phyloP scores from a whole-genome alignment of 2,797 vertebrate species.

The Mus caroli region DNA sequence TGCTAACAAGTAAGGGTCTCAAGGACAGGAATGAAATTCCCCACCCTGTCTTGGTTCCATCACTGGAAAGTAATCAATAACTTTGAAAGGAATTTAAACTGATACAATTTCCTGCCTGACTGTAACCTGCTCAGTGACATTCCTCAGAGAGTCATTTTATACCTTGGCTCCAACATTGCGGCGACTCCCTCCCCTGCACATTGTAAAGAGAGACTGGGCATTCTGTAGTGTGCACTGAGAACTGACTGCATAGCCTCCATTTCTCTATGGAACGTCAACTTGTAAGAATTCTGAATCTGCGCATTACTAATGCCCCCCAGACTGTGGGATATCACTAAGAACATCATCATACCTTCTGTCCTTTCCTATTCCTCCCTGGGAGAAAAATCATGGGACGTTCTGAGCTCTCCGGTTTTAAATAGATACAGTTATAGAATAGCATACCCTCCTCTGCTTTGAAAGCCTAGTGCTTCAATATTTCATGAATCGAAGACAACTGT shows the following conservation, averaged over 20 bases:
- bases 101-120: neutral
- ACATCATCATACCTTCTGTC: neutral
- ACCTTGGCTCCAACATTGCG: neutral
- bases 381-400: slow-evolving; percentile 37
- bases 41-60: neutral
- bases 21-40: neutral
- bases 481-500: neutral
- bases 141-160: neutral
- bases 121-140: slow-evolving; percentile 20
- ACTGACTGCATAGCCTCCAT: neutral
- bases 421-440: neutral
- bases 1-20: neutral
- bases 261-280: slow-evolving; percentile 1
- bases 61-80: slow-evolving; percentile 14
- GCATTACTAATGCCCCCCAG: neutral
- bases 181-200: neutral
- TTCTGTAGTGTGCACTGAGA: neutral
- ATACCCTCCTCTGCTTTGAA: neutral
- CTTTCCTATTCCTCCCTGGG: neutral
- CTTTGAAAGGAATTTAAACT: neutral
- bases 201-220: neutral
- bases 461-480: slow-evolving; percentile 20
- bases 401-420: slow-evolving; percentile 14
- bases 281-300: neutral
- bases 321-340: neutral